These are phyloP conservation scores for Nasonia longicornis DNA, from an alignment of 1,140 invertebrate species.

Conservation along the genomic window DNA sequence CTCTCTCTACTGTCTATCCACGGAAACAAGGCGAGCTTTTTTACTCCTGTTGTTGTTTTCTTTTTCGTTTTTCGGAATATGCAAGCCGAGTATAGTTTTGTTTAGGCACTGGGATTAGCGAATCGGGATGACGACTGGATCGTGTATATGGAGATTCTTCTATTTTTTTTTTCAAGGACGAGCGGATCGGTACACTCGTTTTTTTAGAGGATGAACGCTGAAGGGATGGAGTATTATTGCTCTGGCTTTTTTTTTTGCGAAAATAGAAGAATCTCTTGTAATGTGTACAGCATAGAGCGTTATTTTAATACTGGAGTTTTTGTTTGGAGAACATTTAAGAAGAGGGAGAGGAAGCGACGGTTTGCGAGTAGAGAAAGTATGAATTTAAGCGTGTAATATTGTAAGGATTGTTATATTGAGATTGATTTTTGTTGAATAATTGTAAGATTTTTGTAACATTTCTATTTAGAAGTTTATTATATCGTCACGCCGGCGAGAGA, in stretches of 20 bases:
- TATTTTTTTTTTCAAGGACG: no score
- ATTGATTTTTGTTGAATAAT: conserved; percentile 66
- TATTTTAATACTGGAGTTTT: neutral
- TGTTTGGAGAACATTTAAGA: neutral
- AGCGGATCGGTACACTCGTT: no score
- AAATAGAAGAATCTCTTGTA: no score
- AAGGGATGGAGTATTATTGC: no score
- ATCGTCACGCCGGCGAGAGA: conserved; percentile 1
- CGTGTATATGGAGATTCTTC: no score
- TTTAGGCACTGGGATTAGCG: no score
- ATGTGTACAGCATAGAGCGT: neutral
- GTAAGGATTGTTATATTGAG: conserved; percentile 61
- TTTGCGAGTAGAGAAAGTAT: neutral
- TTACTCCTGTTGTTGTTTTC: neutral
- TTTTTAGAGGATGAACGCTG: no score
- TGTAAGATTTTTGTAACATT: conserved; percentile 65
- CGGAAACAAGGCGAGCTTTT: neutral
- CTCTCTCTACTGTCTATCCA: neutral
- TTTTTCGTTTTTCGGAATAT: neutral
- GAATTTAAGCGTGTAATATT: conserved; percentile 38
- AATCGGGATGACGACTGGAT: no score
- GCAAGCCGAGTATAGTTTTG: no score
- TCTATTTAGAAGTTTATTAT: conserved; percentile 47
- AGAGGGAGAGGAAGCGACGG: neutral
- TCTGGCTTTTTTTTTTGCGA: no score